These are phyloP conservation scores for Teleogryllus oceanicus DNA, from an alignment of 2,888 invertebrate genomes.

Conservation along the genomic window DNA sequence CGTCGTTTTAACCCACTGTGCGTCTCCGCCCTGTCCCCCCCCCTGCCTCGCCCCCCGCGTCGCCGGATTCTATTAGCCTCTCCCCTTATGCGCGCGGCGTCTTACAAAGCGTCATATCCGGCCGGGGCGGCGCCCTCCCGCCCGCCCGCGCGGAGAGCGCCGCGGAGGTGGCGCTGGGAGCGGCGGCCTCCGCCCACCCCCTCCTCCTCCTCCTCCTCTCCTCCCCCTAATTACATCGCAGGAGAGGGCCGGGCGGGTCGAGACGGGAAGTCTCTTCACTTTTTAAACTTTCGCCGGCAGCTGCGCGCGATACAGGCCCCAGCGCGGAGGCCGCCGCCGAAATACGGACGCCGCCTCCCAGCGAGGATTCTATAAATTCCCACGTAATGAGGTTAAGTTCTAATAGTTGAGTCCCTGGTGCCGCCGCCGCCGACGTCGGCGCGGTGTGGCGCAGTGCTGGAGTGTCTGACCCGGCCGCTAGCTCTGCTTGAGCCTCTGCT, in stretches of 20 bases:
- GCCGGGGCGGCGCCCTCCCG: not conserved
- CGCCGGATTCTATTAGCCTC: conserved; percentile 1
- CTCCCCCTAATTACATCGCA: not conserved
- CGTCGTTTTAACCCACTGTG: not conserved
- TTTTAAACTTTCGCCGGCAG: not conserved
- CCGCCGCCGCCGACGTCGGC: no score
- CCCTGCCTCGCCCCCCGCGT: not conserved
- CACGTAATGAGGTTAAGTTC: conserved; percentile 7
- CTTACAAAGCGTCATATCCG: conserved; percentile 2
- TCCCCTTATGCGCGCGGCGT: not conserved
- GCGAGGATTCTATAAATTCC: not conserved
- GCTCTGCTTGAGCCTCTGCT: no score
- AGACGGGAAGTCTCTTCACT: not conserved
- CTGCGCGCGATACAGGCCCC: conserved; percentile 4
- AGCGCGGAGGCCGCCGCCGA: not conserved
- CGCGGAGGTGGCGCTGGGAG: not conserved
- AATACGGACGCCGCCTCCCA: not conserved
- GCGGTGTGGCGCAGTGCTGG: no score
- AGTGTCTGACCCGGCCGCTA: no score
- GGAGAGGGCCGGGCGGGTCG: not conserved
- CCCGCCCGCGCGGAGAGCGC: not conserved
- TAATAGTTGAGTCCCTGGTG: not conserved
- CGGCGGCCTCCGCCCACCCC: not conserved
- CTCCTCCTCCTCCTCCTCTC: not conserved
- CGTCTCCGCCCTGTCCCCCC: not conserved